Evolutionary conservation across 2,888 invertebrate species (phyloP), one percentile per base, ranked within the genome.

Genomic region (Aelia acuminata): DNA sequence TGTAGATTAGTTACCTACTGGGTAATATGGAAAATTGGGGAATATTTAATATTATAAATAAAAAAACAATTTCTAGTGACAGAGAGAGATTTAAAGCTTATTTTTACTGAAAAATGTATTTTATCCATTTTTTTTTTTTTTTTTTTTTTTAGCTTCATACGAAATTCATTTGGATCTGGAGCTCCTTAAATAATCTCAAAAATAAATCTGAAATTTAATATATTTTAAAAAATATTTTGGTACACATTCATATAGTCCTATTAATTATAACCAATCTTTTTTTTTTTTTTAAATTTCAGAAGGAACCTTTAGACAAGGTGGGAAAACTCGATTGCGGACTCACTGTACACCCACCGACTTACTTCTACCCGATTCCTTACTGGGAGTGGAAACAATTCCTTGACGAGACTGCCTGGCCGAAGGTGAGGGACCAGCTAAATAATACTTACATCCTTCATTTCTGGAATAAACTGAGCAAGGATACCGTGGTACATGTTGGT

Each of bases 401-500:
- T 2, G 63, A 70, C 35, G 63, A 70, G 35, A 35, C 63, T 35
- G 31, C 63, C 7, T 70, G 63, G 63, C 63, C 63, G 5, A 70
- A 10, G 20, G 18, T 70, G 1, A 70, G 10, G 35, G 63, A 70
- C 35, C 63, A 35, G 39, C 26, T 70, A 50, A 89, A 89, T 7
- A 85, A 89, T 3, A 89, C 89, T n/a, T 90, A 84, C 85, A 88
- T 87, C 15, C 87, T 89, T 8, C 90, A 90, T 84, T 49, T 90
- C n/a, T 90, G 90, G 90, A 90, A 90, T 80, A 88, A 90, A 84
- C 86, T 89, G 85, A 90, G 85, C 57, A 89, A 88, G 35, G 26
- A 87, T 10, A 85, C 26, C 0, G 18, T n/a, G 11, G 50, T 90
- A 13, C n/a, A 39, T 11, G 89, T 89, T 15, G 90, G 90, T 20